Evolutionary conservation across 2,888 invertebrate genomes (phyloP), one percentile per base, ranked within the genome.

Genomic region (Drosophila heteroneura): DNA sequence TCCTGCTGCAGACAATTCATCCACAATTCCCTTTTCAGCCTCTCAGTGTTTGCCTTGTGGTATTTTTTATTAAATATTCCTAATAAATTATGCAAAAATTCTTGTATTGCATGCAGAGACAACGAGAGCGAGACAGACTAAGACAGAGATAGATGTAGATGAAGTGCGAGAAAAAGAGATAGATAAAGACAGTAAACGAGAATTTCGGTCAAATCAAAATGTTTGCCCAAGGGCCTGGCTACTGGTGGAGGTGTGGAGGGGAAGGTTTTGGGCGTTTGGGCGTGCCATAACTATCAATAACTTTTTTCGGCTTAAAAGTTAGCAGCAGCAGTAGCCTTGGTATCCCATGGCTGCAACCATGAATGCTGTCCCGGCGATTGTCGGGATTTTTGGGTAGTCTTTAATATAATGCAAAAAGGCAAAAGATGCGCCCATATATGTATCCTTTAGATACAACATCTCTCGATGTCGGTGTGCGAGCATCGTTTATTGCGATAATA

Each of bases 41-140:
- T 49, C 68, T 54, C 68, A 62, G 69, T 83, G 84, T 89, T 89
- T 86, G 85, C 81, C 84, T 86, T 76, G 86, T 82, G 85, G 89
- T 82, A 81, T 86, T 86, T 88, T 85, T 87, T 87, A 87, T 87
- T 87, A 89, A 89, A 87, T 87, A 89, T 87, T 87, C 79, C 88
- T 87, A 87, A 87, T 87, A 87, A 89, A 87, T 87, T 87, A 87
- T 87, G 87, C 85, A 87, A 89, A 47, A 89, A 85, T 82, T 89
- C 73, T 81, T 83, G 83, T 84, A 89, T 83, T 86, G 81, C 83
- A 71, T 53, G 64, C 68, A 56, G 73, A 67, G 73, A 73, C 77
- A 72, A 65, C 62, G 56, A 22, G 44, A 47, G 14, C 63, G 33
- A 16, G 26, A 28, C 19, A 35, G 44, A 37, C 53, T 5, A 51